Evolutionary conservation across 2,113 vertebrate species (phyloP), one percentile per base, ranked within the genome.

Genomic region (Cephalopterus ornatus): DNA sequence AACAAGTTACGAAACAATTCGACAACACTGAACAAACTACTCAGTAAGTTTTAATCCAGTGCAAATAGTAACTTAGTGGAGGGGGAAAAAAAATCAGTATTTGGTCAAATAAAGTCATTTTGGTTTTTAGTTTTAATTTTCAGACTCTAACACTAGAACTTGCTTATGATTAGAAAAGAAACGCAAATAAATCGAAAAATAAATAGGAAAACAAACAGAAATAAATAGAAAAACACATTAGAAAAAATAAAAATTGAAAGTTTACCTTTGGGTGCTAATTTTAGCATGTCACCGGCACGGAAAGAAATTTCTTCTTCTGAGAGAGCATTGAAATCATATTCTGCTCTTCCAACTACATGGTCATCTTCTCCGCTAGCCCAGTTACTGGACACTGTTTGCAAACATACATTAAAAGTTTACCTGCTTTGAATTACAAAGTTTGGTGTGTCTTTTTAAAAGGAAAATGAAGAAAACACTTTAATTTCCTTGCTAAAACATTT

Each of bases 311-410:
- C 99, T 96, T 99, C 99, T 96, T 99, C 99, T 53, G 99, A 99
- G 13, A 98, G 97, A 12, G 99, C 98, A 70, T 20, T 97, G 92
- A 99, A 99, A 93, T 99, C 99, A 66, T 99, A 99, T 92, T 99
- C 99, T 44, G 98, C 99, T 98, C 99, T 98, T 92, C 99, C 99
- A 83, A 99, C 99, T 28, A 99, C 98, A 35, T 99, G 99, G 96
- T 99, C 99, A 46, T 99, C 99, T 70, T 99, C 99, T 80, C 99
- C 99, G 68, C 93, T 99, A 6, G 99, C 99, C 99, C 99, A 99
- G 95, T 98, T 98, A 73, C 87, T 95, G 83, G 97, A 94, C 27
- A 52, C 97, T 97, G 87, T 87, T 94, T 89, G 30, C 58, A 94
- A 74, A 96, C 61, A 96, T 14, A 86, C 65, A 84, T 74, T 14